Conservation (phyloP, 2,797 vertebrate species). For the Buphagus erythrorhynchus region DNA sequence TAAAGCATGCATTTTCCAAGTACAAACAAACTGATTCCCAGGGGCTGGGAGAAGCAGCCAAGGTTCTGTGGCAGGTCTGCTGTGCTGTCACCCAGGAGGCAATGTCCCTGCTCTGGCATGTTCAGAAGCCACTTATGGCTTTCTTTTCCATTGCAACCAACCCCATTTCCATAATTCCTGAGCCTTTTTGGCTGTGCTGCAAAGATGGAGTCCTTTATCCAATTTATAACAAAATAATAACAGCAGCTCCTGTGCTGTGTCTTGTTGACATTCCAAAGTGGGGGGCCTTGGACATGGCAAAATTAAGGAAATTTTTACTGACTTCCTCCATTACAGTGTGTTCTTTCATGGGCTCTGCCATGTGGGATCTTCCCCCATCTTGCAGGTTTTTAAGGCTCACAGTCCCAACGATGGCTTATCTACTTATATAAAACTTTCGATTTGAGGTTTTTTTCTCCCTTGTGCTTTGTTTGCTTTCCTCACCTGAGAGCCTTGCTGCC, state of each 20-base stretch:
- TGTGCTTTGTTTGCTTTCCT: background rate
- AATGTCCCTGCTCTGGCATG: background rate
- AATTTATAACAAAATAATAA: fast-evolving
- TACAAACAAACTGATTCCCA: background rate
- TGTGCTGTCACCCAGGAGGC: background rate
- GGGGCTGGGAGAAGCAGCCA: background rate
- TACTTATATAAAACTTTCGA: background rate
- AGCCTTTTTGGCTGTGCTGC: background rate
- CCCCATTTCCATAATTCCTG: background rate
- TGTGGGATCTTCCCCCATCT: background rate
- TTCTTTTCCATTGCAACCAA: background rate
- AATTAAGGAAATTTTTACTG: background rate
- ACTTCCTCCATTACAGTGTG: background rate
- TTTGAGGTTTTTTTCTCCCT: background rate
- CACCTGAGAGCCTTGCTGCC: background rate
- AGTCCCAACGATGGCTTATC: background rate
- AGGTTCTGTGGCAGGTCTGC: fast-evolving
- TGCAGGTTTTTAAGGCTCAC: background rate
- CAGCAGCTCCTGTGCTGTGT: background rate
- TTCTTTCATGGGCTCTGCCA: background rate
- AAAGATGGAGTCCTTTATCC: background rate
- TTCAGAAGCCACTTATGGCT: background rate
- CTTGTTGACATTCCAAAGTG: background rate
- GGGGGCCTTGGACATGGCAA: background rate
- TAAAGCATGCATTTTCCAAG: background rate